Conservation (phyloP, 2,888 invertebrate genomes). For the Lampropteryx suffumata region DNA sequence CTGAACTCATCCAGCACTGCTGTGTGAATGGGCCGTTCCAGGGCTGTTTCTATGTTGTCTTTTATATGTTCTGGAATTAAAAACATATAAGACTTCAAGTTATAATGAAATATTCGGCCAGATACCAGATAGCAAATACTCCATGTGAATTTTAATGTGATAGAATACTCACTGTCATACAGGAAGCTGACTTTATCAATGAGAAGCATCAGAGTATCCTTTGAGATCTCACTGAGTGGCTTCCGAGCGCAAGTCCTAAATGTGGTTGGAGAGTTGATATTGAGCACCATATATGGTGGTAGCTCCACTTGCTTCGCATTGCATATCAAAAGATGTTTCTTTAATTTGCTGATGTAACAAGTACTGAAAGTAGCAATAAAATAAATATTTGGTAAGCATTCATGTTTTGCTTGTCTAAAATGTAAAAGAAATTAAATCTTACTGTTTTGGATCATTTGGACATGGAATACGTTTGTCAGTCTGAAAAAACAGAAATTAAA, state of each 20-base stretch:
- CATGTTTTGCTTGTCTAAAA: no score
- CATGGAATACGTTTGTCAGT: conserved; percentile 84
- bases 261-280: conserved; percentile 60
- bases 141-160: no score
- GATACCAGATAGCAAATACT: no score
- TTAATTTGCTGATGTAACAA: conserved; percentile 85
- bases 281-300: conserved; percentile 81
- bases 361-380: conserved; percentile 74
- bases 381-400: no score
- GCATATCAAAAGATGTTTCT: conserved; percentile 88
- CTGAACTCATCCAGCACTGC: conserved; percentile 54
- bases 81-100: no score
- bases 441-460: conserved; percentile 89
- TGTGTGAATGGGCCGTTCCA: conserved; percentile 55
- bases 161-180: conserved; percentile 69
- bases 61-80: conserved; percentile 50
- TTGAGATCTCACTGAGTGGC: conserved; percentile 58
- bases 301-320: conserved; percentile 83
- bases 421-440: no score
- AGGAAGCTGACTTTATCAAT: conserved; percentile 67
- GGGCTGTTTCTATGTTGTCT: conserved; percentile 45
- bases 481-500: conserved; percentile 46
- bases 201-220: conserved; percentile 49
- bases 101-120: no score
- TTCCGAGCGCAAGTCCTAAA: conserved; percentile 42